These are phyloP conservation scores for Brachymystax lenok DNA, from an alignment of 2,797 vertebrate genomes.

Conservation along the genomic window DNA sequence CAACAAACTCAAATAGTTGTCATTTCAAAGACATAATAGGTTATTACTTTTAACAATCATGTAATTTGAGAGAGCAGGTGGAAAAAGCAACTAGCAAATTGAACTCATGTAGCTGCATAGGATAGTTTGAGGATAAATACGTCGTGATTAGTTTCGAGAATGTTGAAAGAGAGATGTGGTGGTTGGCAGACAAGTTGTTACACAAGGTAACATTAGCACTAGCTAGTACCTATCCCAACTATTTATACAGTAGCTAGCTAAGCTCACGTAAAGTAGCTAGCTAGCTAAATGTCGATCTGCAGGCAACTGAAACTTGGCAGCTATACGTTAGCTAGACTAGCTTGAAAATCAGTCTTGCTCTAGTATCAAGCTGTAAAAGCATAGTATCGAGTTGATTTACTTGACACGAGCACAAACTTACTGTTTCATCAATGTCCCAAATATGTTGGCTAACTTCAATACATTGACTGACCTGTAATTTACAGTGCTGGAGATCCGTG, in stretches of 20 bases:
- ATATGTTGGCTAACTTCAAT: not conserved
- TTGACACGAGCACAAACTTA: not conserved
- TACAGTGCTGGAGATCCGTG: not conserved
- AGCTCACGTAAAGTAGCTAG: not conserved
- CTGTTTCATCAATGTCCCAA: not conserved
- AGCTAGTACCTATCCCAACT: no score
- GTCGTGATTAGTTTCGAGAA: not conserved
- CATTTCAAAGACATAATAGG: no score
- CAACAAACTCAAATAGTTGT: not conserved
- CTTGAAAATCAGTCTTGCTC: not conserved
- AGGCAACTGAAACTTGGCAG: not conserved
- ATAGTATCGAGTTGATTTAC: not conserved
- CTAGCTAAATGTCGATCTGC: not conserved
- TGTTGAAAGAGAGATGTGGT: not conserved
- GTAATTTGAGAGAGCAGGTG: not conserved
- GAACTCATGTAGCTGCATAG: no score
- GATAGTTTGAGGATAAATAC: not conserved
- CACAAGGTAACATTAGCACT: not conserved
- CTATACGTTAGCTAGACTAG: not conserved
- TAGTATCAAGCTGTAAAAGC: not conserved
- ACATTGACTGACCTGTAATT: conserved; percentile 36
- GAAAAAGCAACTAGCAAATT: not conserved
- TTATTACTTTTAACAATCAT: no score
- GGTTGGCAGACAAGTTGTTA: not conserved
- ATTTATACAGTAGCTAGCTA: not conserved